Conservation (phyloP, 2,888 invertebrate genomes). For the Baronia brevicornis region DNA sequence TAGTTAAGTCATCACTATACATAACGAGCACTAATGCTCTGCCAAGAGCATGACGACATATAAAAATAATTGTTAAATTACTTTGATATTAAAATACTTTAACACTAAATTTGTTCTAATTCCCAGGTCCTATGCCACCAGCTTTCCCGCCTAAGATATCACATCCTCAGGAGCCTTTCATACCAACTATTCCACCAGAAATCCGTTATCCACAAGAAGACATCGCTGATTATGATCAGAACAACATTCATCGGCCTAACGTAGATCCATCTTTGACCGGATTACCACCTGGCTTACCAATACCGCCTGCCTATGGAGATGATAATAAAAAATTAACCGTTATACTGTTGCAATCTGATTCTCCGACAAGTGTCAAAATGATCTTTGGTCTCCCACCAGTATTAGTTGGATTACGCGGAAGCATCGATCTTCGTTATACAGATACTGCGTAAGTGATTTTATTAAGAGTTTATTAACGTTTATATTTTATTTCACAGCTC, state of each 20-base stretch:
- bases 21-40: too few species aligned
- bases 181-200: constrained; percentile 66
- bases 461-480: background rate
- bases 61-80: constrained; percentile 3
- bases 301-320: constrained; percentile 44
- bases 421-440: constrained; percentile 91
- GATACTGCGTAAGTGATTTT: constrained; percentile 78
- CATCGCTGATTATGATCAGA: constrained; percentile 45
- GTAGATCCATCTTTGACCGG: constrained; percentile 30
- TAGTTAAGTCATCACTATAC: too few species aligned
- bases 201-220: constrained; percentile 55
- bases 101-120: background rate
- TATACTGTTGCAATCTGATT: constrained; percentile 82
- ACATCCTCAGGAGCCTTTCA: constrained; percentile 38
- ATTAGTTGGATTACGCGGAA: constrained; percentile 89
- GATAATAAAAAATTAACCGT: constrained; percentile 69
- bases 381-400: constrained; percentile 88
- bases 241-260: constrained; percentile 50
- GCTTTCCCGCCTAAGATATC: constrained; percentile 29
- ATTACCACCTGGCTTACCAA: constrained; percentile 41
- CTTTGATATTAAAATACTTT: constrained; percentile 3
- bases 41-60: too few species aligned
- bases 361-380: constrained; percentile 86
- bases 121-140: constrained; percentile 36
- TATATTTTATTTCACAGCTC: background rate